phyloP scores from a whole-genome alignment of 2,888 invertebrate species.

The Tridacna crocea region DNA sequence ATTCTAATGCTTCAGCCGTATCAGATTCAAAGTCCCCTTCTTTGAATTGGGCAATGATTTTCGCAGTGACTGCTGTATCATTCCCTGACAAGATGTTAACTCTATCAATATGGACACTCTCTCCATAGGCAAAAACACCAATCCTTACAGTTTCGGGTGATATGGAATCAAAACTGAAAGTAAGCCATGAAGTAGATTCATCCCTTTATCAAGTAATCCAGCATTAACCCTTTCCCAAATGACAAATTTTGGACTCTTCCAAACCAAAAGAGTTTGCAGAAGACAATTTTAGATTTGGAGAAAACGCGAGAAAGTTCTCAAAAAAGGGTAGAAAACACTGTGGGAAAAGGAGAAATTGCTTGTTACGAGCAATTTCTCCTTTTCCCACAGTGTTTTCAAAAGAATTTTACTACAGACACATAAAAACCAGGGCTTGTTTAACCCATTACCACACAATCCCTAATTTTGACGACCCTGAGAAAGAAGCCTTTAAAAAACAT shows the following conservation, averaged over 20 bases:
- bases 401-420: too few species aligned
- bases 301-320: too few species aligned
- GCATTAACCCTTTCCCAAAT: background rate
- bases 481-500: too few species aligned
- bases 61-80: background rate
- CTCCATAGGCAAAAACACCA: background rate
- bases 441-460: too few species aligned
- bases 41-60: background rate
- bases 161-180: background rate
- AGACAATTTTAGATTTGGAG: too few species aligned
- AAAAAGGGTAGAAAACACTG: background rate
- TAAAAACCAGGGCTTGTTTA: too few species aligned
- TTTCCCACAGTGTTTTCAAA: background rate
- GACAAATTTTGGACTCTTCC: too few species aligned
- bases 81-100: background rate
- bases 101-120: background rate
- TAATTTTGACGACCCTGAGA: too few species aligned
- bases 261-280: too few species aligned
- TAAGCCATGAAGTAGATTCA: background rate
- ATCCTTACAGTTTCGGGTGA: slow-evolving; percentile 9
- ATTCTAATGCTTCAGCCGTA: slow-evolving; percentile 23
- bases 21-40: background rate
- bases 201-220: background rate
- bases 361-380: background rate
- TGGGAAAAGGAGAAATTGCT: background rate